Conservation (phyloP, 2,113 vertebrate species). For the Python bivittatus region DNA sequence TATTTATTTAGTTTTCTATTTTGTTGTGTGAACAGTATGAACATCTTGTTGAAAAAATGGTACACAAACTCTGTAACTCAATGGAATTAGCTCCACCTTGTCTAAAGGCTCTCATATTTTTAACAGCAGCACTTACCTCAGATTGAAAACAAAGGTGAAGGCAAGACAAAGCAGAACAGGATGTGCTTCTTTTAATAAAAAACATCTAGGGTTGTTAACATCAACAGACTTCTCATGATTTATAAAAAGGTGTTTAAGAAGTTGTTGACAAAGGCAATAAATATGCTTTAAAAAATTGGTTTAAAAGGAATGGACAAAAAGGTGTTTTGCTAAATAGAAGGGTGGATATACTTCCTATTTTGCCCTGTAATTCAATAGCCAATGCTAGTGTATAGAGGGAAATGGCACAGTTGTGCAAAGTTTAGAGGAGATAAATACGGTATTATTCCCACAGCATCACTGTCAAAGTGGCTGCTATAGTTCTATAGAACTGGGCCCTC, state of each 20-base stretch:
- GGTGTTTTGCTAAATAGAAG: background rate
- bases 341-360: background rate
- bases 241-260: background rate
- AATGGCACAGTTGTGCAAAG: background rate
- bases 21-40: background rate
- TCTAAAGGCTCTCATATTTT: background rate
- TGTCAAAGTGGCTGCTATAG: background rate
- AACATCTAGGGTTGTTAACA: background rate
- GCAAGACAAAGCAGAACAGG: conserved; percentile 52
- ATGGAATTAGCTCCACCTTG: background rate
- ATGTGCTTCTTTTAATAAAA: conserved; percentile 47
- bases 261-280: background rate
- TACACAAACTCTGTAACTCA: background rate
- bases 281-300: background rate
- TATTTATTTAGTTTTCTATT: no score
- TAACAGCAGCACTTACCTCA: conserved; percentile 35
- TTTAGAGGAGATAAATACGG: background rate
- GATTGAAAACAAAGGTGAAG: accelerated
- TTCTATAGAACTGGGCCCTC: no score
- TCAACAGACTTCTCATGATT: background rate
- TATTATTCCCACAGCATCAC: background rate
- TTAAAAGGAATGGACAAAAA: background rate
- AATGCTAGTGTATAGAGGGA: background rate
- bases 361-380: background rate
- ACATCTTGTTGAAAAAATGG: background rate